phyloP scores from a whole-genome alignment of 2,797 vertebrate species.

The Microctenopoma stevenorrisi region DNA sequence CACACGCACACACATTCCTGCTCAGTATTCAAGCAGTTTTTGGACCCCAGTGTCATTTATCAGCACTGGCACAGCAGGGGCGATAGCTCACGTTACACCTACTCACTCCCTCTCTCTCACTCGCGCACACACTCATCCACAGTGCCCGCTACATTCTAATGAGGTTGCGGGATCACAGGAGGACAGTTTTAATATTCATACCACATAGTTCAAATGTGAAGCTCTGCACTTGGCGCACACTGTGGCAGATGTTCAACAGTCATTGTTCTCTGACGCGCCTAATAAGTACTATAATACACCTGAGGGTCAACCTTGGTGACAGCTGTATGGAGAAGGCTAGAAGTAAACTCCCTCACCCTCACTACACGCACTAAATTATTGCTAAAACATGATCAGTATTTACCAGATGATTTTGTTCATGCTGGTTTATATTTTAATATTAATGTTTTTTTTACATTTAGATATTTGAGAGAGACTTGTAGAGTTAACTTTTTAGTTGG shows the following conservation, averaged over 20 bases:
- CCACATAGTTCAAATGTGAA: conserved; percentile 40
- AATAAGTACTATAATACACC: conserved; percentile 11
- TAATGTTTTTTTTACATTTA: no score
- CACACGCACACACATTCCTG: conserved; percentile 17
- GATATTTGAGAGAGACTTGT: no score
- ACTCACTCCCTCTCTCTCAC: conserved; percentile 22
- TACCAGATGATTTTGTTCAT: conserved; percentile 18
- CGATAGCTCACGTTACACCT: conserved; percentile 65
- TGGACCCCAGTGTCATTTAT: conserved; percentile 73
- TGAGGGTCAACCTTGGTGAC: conserved; percentile 8
- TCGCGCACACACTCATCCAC: conserved; percentile 9
- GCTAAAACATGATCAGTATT: conserved; percentile 31
- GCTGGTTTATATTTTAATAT: no score
- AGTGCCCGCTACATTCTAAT: conserved; percentile 64
- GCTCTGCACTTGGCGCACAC: conserved; percentile 11
- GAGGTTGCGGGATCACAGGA: conserved; percentile 65
- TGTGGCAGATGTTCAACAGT: conserved; percentile 28
- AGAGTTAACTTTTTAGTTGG: no score
- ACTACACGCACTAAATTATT: conserved; percentile 28
- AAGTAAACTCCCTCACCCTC: not conserved
- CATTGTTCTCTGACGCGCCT: conserved; percentile 8
- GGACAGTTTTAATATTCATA: conserved; percentile 73
- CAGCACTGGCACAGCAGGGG: conserved; percentile 67
- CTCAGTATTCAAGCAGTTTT: conserved; percentile 72
- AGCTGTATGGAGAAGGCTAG: not conserved